Evolutionary conservation across 1,140 invertebrate genomes (phyloP).

Genomic region (Eueides isabella): DNA sequence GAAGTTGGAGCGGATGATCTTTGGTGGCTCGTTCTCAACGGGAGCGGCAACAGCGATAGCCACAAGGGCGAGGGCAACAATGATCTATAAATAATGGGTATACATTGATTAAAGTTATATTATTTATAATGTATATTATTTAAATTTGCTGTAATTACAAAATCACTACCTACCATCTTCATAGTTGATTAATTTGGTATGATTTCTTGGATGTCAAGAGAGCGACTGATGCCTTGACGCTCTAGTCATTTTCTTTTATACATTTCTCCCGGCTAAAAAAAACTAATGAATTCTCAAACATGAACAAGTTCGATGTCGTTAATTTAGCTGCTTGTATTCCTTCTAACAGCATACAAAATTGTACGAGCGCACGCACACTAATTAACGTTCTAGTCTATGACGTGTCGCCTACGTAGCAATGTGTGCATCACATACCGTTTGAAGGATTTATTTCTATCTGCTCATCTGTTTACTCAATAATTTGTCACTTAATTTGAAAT

Average conservation of each 20-base stretch:
- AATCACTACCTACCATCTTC: conserved; percentile 67
- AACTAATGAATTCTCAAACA: conserved; percentile 70
- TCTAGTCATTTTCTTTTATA: conserved; percentile 76
- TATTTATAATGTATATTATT: background rate
- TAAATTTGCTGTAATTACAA: conserved; percentile 6
- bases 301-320: conserved; percentile 62
- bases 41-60: conserved; percentile 56
- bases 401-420: background rate
- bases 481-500: conserved; percentile 61
- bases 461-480: conserved; percentile 62
- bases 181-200: conserved; percentile 66
- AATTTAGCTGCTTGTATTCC: conserved; percentile 49
- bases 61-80: conserved; percentile 70
- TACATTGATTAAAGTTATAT: conserved; percentile 3
- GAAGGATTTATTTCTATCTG: conserved; percentile 54
- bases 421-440: conserved; percentile 44
- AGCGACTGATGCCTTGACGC: conserved; percentile 68
- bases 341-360: background rate
- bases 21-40: conserved; percentile 39
- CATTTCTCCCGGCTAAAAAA: conserved; percentile 62
- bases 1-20: conserved; percentile 68
- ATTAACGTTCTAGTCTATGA: background rate
- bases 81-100: conserved; percentile 52
- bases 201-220: conserved; percentile 57
- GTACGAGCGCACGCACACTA: conserved; percentile 1